Percentiles rank a stretch among this genome's conserved stretches.
These are phyloP conservation scores for Porites lobata DNA, from an alignment of 92 coral and sea anemone genomes.

Conservation along the genomic window DNA sequence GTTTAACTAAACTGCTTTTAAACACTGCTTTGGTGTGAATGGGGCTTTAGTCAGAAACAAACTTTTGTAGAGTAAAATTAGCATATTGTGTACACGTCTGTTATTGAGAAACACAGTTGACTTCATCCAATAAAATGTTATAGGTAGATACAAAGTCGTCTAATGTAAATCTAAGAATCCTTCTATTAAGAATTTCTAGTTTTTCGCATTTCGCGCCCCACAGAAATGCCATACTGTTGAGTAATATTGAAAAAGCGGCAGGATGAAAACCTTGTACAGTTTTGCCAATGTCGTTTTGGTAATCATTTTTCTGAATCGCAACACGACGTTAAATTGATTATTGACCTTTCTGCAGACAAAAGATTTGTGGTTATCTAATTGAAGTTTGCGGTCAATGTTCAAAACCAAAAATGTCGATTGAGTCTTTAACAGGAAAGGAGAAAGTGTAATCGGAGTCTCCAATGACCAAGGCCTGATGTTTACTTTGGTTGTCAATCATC, in stretches of 20 bases:
- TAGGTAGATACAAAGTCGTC: no score
- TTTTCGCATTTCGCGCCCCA: no score
- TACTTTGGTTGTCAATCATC: background rate
- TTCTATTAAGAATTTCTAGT: no score
- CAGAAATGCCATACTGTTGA: background rate
- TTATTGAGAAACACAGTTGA: no score
- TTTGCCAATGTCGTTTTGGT: slow-evolving; percentile 8
- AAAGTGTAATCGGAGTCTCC: slow-evolving; percentile 24
- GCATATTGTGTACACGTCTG: no score
- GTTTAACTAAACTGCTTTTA: no score
- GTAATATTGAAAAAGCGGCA: slow-evolving; percentile 14
- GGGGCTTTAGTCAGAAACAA: no score
- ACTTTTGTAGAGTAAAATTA: no score
- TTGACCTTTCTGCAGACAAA: slow-evolving; percentile 20
- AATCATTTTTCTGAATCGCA: slow-evolving; percentile 15
- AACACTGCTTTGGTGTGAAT: no score
- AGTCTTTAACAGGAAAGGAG: slow-evolving; percentile 38
- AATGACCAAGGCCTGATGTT: slow-evolving; percentile 16
- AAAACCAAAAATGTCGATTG: slow-evolving; percentile 44
- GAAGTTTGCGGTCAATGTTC: slow-evolving; percentile 12
- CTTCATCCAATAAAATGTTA: no score
- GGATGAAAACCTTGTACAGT: slow-evolving; percentile 38
- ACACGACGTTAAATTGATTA: slow-evolving; percentile 38
- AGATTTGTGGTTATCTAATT: slow-evolving; percentile 29
- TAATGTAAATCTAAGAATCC: no score